These are phyloP conservation scores for Aphrocallistes beatrix DNA, from an alignment of 37 sponge, comb jelly and placozoan genomes.

Conservation along the genomic window DNA sequence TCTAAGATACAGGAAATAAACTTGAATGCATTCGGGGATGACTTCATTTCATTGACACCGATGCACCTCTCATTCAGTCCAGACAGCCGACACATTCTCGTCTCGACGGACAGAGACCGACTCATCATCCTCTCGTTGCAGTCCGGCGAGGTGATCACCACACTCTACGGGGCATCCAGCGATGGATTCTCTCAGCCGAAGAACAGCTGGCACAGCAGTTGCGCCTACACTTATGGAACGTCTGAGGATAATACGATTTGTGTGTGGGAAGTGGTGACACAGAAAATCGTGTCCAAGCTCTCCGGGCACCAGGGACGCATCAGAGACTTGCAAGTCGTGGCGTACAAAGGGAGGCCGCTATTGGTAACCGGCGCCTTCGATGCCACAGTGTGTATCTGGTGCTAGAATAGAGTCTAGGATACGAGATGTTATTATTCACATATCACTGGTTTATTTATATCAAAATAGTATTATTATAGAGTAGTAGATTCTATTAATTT, in stretches of 20 bases:
- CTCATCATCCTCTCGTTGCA: constrained; percentile 48
- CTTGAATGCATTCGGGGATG: constrained; percentile 67
- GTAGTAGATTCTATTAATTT: no score
- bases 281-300: constrained; percentile 39
- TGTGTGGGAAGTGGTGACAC: constrained; percentile 74
- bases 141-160: constrained; percentile 59
- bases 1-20: constrained; percentile 48
- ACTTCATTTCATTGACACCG: constrained; percentile 67
- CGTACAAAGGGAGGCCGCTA: background rate
- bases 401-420: no score
- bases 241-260: constrained; percentile 25
- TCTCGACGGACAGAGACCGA: constrained; percentile 66
- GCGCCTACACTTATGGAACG: constrained; percentile 72
- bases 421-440: no score
- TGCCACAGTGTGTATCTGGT: background rate
- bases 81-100: constrained; percentile 33
- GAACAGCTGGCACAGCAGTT: constrained; percentile 77
- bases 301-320: constrained; percentile 43
- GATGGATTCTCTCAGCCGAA: constrained; percentile 72
- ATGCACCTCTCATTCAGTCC: constrained; percentile 73
- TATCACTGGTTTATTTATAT: no score
- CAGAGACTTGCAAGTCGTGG: background rate
- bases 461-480: no score
- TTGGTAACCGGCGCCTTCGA: background rate
- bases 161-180: constrained; percentile 71